Evolutionary conservation across 2,797 vertebrate species (phyloP).

Genomic region (Propithecus perrieri): DNA sequence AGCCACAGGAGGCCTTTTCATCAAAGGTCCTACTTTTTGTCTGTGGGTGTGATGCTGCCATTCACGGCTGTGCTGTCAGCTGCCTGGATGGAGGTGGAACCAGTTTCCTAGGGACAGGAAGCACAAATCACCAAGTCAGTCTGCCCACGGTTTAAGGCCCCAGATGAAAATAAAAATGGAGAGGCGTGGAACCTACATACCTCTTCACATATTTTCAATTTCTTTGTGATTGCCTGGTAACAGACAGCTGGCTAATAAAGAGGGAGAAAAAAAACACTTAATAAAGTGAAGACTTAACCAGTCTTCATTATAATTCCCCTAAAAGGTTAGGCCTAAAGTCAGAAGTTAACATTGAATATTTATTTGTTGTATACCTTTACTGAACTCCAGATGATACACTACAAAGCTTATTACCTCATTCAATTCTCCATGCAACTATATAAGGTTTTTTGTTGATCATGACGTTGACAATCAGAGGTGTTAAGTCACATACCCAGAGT

Average conservation of each 20-base stretch:
- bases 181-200: conserved; percentile 81
- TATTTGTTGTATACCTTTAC: background rate
- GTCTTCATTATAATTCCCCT: background rate
- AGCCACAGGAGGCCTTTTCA: background rate
- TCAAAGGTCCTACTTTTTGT: conserved; percentile 92
- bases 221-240: conserved; percentile 96
- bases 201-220: conserved; percentile 97
- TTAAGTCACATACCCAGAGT: background rate
- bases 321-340: background rate
- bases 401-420: background rate
- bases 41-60: conserved; percentile 97
- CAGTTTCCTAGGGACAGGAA: conserved; percentile 90
- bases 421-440: background rate
- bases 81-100: conserved; percentile 98
- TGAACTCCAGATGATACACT: background rate
- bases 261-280: conserved; percentile 59
- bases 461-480: background rate
- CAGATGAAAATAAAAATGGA: background rate
- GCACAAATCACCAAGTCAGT: background rate
- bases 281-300: background rate
- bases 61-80: conserved; percentile 99
- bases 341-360: background rate
- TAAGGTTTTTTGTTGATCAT: background rate
- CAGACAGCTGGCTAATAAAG: conserved; percentile 86
- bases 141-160: background rate